Base-by-base conservation (phyloP, 64 coral and sea anemone genomes). In the Catalaphyllia jardinei region DNA sequence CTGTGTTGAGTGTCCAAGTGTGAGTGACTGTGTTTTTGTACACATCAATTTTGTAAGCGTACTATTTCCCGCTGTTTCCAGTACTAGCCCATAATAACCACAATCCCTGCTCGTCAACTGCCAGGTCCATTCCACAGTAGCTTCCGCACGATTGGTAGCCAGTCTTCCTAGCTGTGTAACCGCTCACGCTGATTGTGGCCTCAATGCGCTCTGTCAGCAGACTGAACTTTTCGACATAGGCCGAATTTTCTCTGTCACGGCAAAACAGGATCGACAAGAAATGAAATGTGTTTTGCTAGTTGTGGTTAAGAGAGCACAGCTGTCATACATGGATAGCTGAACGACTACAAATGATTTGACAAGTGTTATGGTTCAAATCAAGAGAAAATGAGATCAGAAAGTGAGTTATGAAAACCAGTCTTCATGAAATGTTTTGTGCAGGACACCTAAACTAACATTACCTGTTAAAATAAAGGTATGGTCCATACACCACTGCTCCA, bases 381-480 rank as follows among this genome's bases (percentile, higher is more conserved):
- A n/a, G n/a, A 35, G 33, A 35, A 35, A 35, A 35, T 35, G 33
- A 35, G 33, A 1, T 35, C 33, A 35, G 33, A 1, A 35, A 1
- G 33, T n/a, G 3, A 35, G 33, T 1, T 35, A 35, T 35, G 33
- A 35, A 35, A 35, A 35, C 33, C 33, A 1, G 33, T 35, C 33
- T 35, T 35, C 33, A 35, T 35, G 1, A 3, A 35, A 35, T 35
- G 33, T 35, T 35, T 1, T 35, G 33, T 35, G 33, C 1, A 35
- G 33, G 33, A 35, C 33, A 35, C 33, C 3, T 35, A 35, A 35
- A 35, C 33, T 35, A 35, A 35, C 33, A 35, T 35, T 1, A 90
- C 89, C 89, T 83, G 79, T 81, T 90, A 46, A 75, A 90, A 29
- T 82, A 90, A 9, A 90, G 79, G 17, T 83, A 61, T 33, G 24